Conservation (phyloP, 2,797 vertebrate genomes). For the Galago senegalensis region DNA sequence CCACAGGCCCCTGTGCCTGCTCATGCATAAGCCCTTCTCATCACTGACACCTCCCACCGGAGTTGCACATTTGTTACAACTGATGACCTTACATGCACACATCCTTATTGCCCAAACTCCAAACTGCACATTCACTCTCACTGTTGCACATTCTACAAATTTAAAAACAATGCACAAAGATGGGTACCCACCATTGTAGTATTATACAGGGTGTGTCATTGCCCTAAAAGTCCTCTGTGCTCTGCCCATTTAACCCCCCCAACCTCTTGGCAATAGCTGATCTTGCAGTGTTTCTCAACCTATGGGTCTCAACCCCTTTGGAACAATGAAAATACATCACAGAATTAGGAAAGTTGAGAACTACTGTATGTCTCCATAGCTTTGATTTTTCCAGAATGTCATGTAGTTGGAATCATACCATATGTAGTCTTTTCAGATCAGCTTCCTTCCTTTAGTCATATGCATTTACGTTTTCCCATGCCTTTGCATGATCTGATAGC, state of each 20-base stretch:
- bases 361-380: not conserved
- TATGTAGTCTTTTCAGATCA: not conserved
- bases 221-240: not conserved
- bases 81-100: not conserved
- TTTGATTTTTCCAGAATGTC: not conserved
- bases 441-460: not conserved
- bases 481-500: not conserved
- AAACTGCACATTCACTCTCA: not conserved
- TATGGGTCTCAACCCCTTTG: too few species aligned
- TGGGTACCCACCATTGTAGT: too few species aligned
- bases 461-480: not conserved
- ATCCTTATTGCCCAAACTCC: not conserved
- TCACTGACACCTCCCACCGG: too few species aligned
- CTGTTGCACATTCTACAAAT: not conserved
- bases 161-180: not conserved
- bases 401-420: not conserved
- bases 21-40: fast-evolving
- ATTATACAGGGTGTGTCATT: too few species aligned
- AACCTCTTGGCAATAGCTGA: not conserved
- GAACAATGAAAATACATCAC: too few species aligned
- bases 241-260: not conserved
- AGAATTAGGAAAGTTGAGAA: too few species aligned
- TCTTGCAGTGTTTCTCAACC: too few species aligned
- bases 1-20: too few species aligned
- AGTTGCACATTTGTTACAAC: too few species aligned